Evolutionary conservation across 2,888 invertebrate genomes (phyloP).

Genomic region (Fragum fragum): DNA sequence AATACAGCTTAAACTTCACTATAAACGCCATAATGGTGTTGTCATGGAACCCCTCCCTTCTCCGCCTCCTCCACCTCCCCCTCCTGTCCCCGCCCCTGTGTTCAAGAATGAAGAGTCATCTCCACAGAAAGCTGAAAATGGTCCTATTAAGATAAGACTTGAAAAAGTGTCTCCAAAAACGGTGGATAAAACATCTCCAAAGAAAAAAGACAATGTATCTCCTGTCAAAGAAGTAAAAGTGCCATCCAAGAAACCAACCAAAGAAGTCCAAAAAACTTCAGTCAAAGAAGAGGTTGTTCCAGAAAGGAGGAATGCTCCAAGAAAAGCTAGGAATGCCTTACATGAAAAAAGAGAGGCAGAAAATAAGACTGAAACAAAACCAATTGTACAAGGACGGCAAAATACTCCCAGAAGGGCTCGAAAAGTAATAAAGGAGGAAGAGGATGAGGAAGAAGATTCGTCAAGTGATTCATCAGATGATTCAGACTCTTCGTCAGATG

Average conservation of each 20-base stretch:
- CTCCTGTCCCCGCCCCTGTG: background rate
- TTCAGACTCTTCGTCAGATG: background rate
- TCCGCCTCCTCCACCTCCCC: background rate
- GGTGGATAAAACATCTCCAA: background rate
- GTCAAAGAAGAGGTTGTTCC: slow-evolving; percentile 32
- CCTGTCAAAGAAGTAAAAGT: background rate
- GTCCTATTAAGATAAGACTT: background rate
- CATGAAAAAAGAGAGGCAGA: slow-evolving; percentile 18
- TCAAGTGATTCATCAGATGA: background rate
- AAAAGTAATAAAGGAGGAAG: slow-evolving; percentile 28
- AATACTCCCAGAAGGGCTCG: slow-evolving; percentile 48
- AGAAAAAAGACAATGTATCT: background rate
- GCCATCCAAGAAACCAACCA: background rate
- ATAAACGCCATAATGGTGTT: slow-evolving; percentile 57
- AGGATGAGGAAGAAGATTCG: slow-evolving; percentile 20
- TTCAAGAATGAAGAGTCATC: background rate
- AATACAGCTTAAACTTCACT: slow-evolving; percentile 57
- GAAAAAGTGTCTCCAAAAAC: background rate
- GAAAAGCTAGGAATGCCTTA: slow-evolving; percentile 43
- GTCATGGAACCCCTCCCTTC: slow-evolving; percentile 30
- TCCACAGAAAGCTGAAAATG: background rate
- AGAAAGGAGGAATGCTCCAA: slow-evolving; percentile 46
- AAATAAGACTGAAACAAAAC: background rate
- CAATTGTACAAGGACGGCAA: slow-evolving; percentile 22
- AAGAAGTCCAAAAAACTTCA: background rate